These are phyloP conservation scores for Muscina levida DNA, from an alignment of 2,888 invertebrate species.

Conservation along the genomic window DNA sequence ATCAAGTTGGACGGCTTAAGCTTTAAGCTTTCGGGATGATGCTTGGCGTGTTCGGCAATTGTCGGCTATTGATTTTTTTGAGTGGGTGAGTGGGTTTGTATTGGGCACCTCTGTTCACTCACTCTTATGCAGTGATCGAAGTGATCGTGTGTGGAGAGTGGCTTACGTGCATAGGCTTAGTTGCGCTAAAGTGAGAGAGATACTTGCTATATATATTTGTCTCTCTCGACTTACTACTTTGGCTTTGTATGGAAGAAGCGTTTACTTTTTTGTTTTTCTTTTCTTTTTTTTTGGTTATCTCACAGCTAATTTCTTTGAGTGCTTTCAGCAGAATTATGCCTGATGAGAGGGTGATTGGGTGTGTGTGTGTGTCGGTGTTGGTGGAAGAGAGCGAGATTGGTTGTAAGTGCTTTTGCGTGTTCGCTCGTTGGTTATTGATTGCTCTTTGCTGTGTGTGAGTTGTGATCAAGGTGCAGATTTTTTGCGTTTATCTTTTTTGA, in stretches of 20 bases:
- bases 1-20: slow-evolving; percentile 10
- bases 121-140: slow-evolving; percentile 31
- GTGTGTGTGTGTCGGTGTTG: slow-evolving; percentile 45
- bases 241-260: slow-evolving; percentile 57
- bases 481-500: background rate
- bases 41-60: background rate
- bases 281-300: slow-evolving; percentile 34
- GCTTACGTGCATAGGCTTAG: background rate
- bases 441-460: background rate
- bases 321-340: slow-evolving; percentile 59
- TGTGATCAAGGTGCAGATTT: slow-evolving; percentile 11
- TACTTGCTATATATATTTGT: background rate
- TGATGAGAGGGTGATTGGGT: slow-evolving; percentile 52
- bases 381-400: slow-evolving; percentile 38
- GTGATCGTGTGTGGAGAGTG: slow-evolving; percentile 9
- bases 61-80: too few relatives aligned
- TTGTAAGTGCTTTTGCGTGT: slow-evolving; percentile 47
- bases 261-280: slow-evolving; percentile 2
- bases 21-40: slow-evolving; percentile 36
- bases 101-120: slow-evolving; percentile 12
- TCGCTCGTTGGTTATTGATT: slow-evolving; percentile 28
- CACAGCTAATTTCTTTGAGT: slow-evolving; percentile 48
- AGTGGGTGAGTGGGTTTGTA: slow-evolving; percentile 3
- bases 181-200: background rate
- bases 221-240: slow-evolving; percentile 1